phyloP scores from a whole-genome alignment of 2,113 vertebrate genomes.

The Phoxinus phoxinus region DNA sequence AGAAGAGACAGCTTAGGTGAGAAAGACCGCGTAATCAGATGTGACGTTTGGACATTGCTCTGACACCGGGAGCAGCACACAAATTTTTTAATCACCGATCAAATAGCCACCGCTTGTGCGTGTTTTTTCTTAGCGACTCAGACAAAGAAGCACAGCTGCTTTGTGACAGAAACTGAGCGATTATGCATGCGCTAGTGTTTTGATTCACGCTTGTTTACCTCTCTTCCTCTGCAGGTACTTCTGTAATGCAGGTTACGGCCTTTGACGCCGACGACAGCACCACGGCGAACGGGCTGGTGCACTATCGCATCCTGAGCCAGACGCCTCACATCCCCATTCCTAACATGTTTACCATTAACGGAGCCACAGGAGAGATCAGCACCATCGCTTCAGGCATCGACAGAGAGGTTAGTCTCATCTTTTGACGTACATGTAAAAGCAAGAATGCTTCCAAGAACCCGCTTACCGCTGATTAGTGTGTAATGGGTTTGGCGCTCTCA shows the following conservation, averaged over 20 bases:
- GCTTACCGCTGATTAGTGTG: not conserved
- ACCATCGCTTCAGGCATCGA: constrained; percentile 95
- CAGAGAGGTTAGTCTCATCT: constrained; percentile 85
- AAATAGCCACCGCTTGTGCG: constrained; percentile 4
- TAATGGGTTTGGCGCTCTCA: not conserved
- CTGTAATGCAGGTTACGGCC: constrained; percentile 95
- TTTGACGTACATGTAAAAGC: not conserved
- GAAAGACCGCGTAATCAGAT: constrained; percentile 9
- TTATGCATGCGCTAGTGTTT: constrained; percentile 34
- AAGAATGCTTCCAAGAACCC: not conserved
- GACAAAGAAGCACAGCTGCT: constrained; percentile 30
- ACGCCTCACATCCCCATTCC: constrained; percentile 93
- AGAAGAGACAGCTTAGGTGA: constrained; percentile 13
- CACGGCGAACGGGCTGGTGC: constrained; percentile 94
- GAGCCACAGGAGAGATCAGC: constrained; percentile 93
- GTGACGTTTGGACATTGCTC: constrained; percentile 19
- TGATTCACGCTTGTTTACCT: constrained; percentile 23
- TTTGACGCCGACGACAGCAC: constrained; percentile 90
- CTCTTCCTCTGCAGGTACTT: constrained; percentile 82
- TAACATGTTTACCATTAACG: constrained; percentile 99
- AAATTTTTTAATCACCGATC: constrained; percentile 8
- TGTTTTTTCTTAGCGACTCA: not conserved
- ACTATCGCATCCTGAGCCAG: constrained; percentile 93
- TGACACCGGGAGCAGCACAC: not conserved
- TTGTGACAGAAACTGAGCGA: not conserved